Base-by-base conservation (phyloP, 2,797 vertebrate genomes). In the Myotis planiceps region DNA sequence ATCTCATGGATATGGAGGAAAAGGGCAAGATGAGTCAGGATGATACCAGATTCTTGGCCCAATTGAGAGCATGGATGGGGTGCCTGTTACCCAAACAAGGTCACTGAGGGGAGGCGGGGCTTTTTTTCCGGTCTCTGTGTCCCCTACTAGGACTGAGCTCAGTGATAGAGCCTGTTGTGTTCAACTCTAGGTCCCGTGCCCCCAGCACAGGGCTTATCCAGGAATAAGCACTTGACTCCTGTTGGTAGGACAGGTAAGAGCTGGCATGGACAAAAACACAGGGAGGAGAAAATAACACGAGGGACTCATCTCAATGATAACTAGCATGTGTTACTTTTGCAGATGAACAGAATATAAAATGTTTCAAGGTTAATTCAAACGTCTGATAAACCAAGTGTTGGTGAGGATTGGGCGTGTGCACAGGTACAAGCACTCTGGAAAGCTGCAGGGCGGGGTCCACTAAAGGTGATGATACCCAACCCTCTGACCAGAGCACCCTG, bases 381-480 rank as follows among this genome's bases (percentile, higher is more conserved):
- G 49, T 32, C 14, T 32, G 32, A 45, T 9, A 55, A 39, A 90
- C 55, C 45, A 37, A 32, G n/a, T 8, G 47, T 1, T 51, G 37
- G 58, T 29, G 14, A 72, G 74, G 58, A 47, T 0, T 6, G 1
- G 60, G 39, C 0, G 0, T 1, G 18, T 0, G 21, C 15, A 3
- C 4, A 1, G 71, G 34, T 14, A n/a, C 15, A 1, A 3, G 9
- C 14, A 15, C 72, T 6, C n/a, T 0, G 19, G 47, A 65, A 47
- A 58, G 29, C 32, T 6, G 39, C 0, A 0, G 0, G 25, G 27
- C 0, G 0, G 58, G 0, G 2, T 27, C 37, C 23, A 13, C 29
- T 13, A 0, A 32, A 15, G 12, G 32, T 6, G 55, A 68, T 2
- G 0, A 68, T 2, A 23, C 79, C 39, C 23, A 4, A 25, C 23